A percentile compares a stretch with the other conserved stretches of the same genome.
These are phyloP conservation scores for Nettapus auritus DNA, from an alignment of 2,113 vertebrate species.

Conservation along the genomic window DNA sequence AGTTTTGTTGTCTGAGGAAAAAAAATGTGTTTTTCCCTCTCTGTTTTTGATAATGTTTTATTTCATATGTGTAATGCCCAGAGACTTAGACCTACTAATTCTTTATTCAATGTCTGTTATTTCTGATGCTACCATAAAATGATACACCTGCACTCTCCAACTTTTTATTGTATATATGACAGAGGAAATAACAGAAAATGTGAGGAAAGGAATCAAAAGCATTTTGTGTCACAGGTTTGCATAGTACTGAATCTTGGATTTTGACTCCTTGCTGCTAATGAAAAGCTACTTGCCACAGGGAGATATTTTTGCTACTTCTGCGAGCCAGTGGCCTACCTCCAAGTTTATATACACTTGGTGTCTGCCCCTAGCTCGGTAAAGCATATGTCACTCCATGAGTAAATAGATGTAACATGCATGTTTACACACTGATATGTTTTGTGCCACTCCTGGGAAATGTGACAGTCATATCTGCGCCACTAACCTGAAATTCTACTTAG, in stretches of 20 bases:
- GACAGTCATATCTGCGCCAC: background rate
- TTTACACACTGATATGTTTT: background rate
- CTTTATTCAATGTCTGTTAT: background rate
- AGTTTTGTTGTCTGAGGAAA: conserved; percentile 13
- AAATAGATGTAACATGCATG: background rate
- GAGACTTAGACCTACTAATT: background rate
- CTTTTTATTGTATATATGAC: background rate
- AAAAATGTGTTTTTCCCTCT: background rate
- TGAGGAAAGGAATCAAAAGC: background rate
- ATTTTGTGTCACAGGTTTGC: background rate
- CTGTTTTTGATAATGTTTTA: background rate
- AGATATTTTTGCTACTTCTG: background rate
- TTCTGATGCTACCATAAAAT: background rate
- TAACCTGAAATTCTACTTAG: background rate
- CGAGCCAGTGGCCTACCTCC: background rate
- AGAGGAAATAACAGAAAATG: background rate
- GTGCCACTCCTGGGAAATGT: background rate
- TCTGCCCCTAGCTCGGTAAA: background rate
- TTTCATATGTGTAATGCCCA: background rate
- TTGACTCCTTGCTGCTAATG: background rate
- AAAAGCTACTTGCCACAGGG: background rate
- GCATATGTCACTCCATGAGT: background rate
- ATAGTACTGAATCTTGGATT: background rate
- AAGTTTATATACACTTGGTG: background rate
- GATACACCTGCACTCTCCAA: background rate